phyloP scores from a whole-genome alignment of 2,888 invertebrate species.

The Parnassius orleans region DNA sequence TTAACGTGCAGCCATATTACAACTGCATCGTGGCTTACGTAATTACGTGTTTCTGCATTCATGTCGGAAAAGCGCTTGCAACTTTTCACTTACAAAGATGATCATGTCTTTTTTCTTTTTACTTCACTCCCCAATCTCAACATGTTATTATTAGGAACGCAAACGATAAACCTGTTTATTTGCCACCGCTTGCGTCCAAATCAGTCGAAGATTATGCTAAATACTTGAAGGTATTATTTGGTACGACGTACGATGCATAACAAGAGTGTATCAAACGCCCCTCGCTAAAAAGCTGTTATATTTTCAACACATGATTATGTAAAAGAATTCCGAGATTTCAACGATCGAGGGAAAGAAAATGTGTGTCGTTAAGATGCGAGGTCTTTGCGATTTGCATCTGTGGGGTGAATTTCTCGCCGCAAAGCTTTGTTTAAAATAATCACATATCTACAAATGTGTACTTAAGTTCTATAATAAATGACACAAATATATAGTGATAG shows the following conservation, averaged over 20 bases:
- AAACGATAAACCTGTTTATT: conserved; percentile 44
- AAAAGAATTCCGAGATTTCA: conserved; percentile 72
- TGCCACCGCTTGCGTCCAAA: conserved; percentile 39
- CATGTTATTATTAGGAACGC: conserved; percentile 13
- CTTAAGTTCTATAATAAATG: conserved; percentile 6
- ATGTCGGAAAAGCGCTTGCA: too few species aligned
- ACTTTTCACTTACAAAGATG: conserved; percentile 1
- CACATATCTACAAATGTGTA: conserved; percentile 19
- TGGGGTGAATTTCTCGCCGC: conserved; percentile 27
- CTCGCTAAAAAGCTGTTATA: conserved; percentile 73
- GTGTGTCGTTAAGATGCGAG: conserved; percentile 71
- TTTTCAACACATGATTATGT: conserved; percentile 80
- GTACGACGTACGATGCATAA: conserved; percentile 52
- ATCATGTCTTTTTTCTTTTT: conserved; percentile 9
- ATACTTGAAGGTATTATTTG: conserved; percentile 64
- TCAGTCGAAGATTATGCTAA: conserved; percentile 70
- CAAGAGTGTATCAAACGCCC: conserved; percentile 60
- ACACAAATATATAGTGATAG: too few species aligned
- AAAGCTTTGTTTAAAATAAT: conserved; percentile 28
- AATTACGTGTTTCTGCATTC: too few species aligned
- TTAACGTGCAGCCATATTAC: too few species aligned
- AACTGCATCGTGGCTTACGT: too few species aligned
- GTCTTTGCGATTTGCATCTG: conserved; percentile 66
- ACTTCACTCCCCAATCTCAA: conserved; percentile 3
- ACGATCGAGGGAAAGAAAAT: conserved; percentile 62